Evolutionary conservation across 2,113 vertebrate genomes (phyloP), one percentile per base, ranked within the genome.

Genomic region (Chloebia gouldiae): DNA sequence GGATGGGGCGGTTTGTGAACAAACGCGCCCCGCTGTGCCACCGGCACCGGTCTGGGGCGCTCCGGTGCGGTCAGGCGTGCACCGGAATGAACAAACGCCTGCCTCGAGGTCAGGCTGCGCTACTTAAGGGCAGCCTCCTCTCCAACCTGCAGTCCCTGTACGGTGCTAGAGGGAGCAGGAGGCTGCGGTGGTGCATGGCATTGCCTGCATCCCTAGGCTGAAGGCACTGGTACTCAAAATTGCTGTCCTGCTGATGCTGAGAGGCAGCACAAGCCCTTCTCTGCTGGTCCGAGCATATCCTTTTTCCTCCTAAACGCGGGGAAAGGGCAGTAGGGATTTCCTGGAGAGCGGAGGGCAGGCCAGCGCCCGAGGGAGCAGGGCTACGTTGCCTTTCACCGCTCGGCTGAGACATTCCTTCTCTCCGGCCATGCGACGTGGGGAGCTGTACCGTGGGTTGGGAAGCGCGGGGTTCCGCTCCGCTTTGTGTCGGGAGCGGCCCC

Each of bases 401-500:
- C 3, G 1, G 1, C 5, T 61, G 18, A 12, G 18, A 23, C 28
- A 11, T 50, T 30, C 49, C 39, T 39, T 9, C n/a, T 39, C 57
- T 31, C 40, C 61, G 18, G 6, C 12, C 44, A 11, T 11, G 70
- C 24, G 47, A 33, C 27, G 9, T 65, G 21, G 39, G 10, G 20
- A 66, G n/a, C 78, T 59, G 19, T 14, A 3, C 68, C 5, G 13
- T 2, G 65, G 25, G 45, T 37, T 12, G 17, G 15, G 13, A 7
- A 57, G 17, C 30, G 14, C 6, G 22, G 13, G 16, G 10, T 4
- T 12, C 3, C 6, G 17, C 12, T 15, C 2, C 37, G 12, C 30
- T 24, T 30, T 3, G 33, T 2, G 30, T 1, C 30, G 13, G 76
- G 50, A 47, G 40, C 0, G 15, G 44, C 2, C 1, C 11, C 8